A percentile compares a stretch with the other conserved stretches of the same genome.
Evolutionary conservation across 2,888 invertebrate genomes (phyloP).

Genomic region (Ephialtes manifestator): DNA sequence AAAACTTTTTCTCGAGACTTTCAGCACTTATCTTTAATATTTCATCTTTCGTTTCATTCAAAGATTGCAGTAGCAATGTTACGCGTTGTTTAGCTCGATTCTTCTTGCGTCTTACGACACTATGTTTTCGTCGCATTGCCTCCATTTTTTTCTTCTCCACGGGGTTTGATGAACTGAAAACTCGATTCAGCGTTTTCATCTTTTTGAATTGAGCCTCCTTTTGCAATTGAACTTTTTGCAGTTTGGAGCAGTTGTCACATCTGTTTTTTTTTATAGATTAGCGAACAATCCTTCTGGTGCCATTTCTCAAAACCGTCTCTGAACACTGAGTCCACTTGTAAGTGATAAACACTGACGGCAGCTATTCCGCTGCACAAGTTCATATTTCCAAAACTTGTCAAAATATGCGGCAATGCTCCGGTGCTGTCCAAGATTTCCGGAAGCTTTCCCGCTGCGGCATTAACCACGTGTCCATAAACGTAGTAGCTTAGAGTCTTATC

Average conservation of each 20-base stretch:
- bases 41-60: not conserved
- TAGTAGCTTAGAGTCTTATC: conserved; percentile 30
- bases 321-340: conserved; percentile 38
- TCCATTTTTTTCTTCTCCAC: conserved; percentile 33
- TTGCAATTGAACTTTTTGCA: conserved; percentile 42
- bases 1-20: no score
- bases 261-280: conserved; percentile 50
- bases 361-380: conserved; percentile 49
- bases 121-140: conserved; percentile 7
- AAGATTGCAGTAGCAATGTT: conserved; percentile 9
- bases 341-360: conserved; percentile 35
- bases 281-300: conserved; percentile 51
- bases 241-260: conserved; percentile 50
- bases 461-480: conserved; percentile 29
- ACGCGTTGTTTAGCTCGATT: conserved; percentile 14
- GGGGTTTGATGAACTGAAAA: conserved; percentile 41
- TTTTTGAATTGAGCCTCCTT: conserved; percentile 51
- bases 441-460: no score
- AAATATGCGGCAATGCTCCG: no score
- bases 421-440: no score
- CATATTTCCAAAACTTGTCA: conserved; percentile 21
- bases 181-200: conserved; percentile 1
- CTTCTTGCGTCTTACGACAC: not conserved
- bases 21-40: no score
- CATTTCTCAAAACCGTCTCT: conserved; percentile 54